phyloP scores from a whole-genome alignment of 2,888 invertebrate species.

The Rhyacophila evoluta region DNA sequence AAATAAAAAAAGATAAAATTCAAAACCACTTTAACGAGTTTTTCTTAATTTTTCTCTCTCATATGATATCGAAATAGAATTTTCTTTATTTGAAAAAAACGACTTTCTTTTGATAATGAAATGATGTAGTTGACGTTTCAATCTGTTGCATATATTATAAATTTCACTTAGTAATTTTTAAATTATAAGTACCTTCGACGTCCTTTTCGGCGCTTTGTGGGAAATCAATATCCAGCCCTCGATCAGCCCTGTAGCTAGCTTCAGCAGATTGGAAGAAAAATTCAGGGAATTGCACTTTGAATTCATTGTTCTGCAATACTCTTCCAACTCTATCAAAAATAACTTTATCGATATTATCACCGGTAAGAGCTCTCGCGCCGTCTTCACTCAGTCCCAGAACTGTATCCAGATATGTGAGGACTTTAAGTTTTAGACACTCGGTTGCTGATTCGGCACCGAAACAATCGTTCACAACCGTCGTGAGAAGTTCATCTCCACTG shows the following conservation, averaged over 20 bases:
- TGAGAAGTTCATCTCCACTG: conserved; percentile 77
- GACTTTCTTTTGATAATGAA: too few relatives aligned
- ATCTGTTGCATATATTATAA: too few relatives aligned
- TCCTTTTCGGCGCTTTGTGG: conserved; percentile 65
- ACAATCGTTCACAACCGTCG: conserved; percentile 80
- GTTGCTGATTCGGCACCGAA: conserved; percentile 76
- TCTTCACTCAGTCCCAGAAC: conserved; percentile 74
- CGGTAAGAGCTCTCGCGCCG: conserved; percentile 72
- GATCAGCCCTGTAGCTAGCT: conserved; percentile 75
- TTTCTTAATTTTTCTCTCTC: too few relatives aligned
- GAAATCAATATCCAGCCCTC: conserved; percentile 75
- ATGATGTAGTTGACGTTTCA: too few relatives aligned
- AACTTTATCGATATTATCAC: conserved; percentile 77
- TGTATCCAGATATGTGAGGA: conserved; percentile 81
- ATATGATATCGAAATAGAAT: too few relatives aligned
- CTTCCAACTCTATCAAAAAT: conserved; percentile 79
- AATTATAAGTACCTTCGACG: conserved; percentile 57
- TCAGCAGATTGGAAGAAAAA: conserved; percentile 77
- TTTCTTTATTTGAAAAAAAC: too few relatives aligned
- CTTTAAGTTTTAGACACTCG: conserved; percentile 81
- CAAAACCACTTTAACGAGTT: too few relatives aligned
- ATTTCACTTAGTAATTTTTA: too few relatives aligned
- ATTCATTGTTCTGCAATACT: conserved; percentile 80
- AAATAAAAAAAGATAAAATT: too few relatives aligned
- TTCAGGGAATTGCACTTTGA: conserved; percentile 79